These are phyloP conservation scores for Bembecia ichneumoniformis DNA, from an alignment of 2,888 invertebrate species.

Conservation along the genomic window DNA sequence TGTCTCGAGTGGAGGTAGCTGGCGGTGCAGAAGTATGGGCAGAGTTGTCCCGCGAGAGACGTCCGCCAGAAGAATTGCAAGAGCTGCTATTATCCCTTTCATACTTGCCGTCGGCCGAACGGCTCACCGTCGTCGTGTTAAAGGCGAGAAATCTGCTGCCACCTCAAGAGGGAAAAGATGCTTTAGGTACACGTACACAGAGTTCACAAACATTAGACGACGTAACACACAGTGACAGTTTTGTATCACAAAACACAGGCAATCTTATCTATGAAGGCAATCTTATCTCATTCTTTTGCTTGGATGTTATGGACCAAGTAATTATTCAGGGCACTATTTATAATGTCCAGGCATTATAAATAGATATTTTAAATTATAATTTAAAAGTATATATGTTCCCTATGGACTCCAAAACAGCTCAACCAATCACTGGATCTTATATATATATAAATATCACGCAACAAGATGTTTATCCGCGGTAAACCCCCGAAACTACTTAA, in stretches of 20 bases:
- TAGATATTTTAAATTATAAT: too few species aligned
- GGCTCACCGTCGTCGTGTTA: conserved; percentile 85
- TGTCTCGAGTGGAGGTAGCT: conserved; percentile 84
- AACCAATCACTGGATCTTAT: too few species aligned
- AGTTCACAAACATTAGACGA: neutral
- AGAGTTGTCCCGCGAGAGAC: conserved; percentile 84
- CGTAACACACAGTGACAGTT: neutral
- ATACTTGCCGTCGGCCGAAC: conserved; percentile 89
- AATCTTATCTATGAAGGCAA: too few species aligned
- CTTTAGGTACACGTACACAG: conserved; percentile 69
- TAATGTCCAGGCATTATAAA: too few species aligned
- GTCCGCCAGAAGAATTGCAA: conserved; percentile 85
- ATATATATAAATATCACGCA: too few species aligned
- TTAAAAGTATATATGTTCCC: too few species aligned
- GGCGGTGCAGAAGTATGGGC: conserved; percentile 89
- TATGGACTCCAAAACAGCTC: too few species aligned
- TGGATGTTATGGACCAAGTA: too few species aligned
- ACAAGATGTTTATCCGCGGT: too few species aligned
- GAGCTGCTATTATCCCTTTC: conserved; percentile 88
- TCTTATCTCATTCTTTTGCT: too few species aligned
- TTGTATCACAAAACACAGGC: neutral
- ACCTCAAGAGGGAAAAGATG: conserved; percentile 76
- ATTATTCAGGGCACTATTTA: too few species aligned
- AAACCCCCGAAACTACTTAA: too few species aligned
- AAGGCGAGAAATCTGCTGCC: conserved; percentile 88